phyloP scores from a whole-genome alignment of 2,113 vertebrate genomes.

The Syngnathus floridae region DNA sequence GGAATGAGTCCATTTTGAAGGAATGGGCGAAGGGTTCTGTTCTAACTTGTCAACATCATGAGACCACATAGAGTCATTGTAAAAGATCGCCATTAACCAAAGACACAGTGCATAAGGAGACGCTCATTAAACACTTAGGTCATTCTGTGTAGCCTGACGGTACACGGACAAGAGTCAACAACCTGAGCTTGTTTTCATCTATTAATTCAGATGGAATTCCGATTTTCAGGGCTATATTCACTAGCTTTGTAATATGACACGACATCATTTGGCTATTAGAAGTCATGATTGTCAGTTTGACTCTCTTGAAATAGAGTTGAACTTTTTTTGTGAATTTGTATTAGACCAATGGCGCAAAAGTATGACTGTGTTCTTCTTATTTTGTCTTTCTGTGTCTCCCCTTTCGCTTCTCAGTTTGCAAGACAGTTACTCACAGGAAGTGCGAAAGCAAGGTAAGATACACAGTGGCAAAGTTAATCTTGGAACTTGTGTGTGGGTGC shows the following conservation, averaged over 20 bases:
- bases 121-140: not conserved
- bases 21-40: not conserved
- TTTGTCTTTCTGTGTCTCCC: slow-evolving; percentile 4
- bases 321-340: not conserved
- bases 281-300: not conserved
- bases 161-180: not conserved
- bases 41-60: not conserved
- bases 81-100: not conserved
- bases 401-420: slow-evolving; percentile 72
- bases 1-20: not conserved
- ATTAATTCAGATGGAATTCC: not conserved
- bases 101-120: not conserved
- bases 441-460: slow-evolving; percentile 84
- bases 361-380: not conserved
- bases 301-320: not conserved
- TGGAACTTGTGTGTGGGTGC: not conserved
- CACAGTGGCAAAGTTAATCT: not conserved
- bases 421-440: slow-evolving; percentile 84
- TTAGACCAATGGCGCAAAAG: not conserved
- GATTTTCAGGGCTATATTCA: not conserved
- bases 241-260: not conserved
- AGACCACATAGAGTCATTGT: not conserved
- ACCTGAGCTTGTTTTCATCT: not conserved
- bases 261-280: not conserved
- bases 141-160: not conserved